These are phyloP conservation scores for Collichthys lucidus DNA, from an alignment of 2,113 vertebrate species.

Conservation along the genomic window DNA sequence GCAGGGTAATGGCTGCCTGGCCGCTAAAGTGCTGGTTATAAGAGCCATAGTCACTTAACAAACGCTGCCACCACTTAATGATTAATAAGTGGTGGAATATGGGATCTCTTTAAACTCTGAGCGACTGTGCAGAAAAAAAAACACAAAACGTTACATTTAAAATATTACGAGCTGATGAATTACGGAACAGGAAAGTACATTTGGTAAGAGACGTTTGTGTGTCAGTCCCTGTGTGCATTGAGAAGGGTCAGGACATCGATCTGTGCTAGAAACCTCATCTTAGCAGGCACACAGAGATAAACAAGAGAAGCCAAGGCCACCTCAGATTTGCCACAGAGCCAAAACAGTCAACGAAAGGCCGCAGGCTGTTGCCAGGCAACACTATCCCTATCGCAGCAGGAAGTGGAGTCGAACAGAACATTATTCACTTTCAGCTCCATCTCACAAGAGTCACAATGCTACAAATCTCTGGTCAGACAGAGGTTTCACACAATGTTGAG, in stretches of 20 bases:
- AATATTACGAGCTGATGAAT: slow-evolving; percentile 45
- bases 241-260: slow-evolving; percentile 3
- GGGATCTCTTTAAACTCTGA: neutral
- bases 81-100: slow-evolving; percentile 16
- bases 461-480: slow-evolving; percentile 49
- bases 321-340: slow-evolving; percentile 65
- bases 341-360: slow-evolving; percentile 75
- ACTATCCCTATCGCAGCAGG: slow-evolving; percentile 77
- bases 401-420: slow-evolving; percentile 76
- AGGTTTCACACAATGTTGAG: slow-evolving; percentile 46
- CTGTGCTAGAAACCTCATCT: slow-evolving; percentile 31
- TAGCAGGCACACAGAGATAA: slow-evolving; percentile 61
- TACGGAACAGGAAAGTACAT: slow-evolving; percentile 21
- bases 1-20: neutral
- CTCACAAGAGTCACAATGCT: slow-evolving; percentile 58
- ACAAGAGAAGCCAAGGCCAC: slow-evolving; percentile 66
- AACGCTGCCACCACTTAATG: slow-evolving; percentile 20
- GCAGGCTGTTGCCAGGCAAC: slow-evolving; percentile 84
- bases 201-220: neutral
- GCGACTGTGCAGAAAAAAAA: slow-evolving; percentile 14
- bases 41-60: slow-evolving; percentile 11
- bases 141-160: slow-evolving; percentile 1
- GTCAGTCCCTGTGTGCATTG: neutral
- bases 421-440: slow-evolving; percentile 79
- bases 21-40: slow-evolving; percentile 8